Percentiles rank a stretch among this genome's conserved stretches.
Evolutionary conservation across 2,888 invertebrate genomes (phyloP).

Genomic region (Synanthedon myopaeformis): DNA sequence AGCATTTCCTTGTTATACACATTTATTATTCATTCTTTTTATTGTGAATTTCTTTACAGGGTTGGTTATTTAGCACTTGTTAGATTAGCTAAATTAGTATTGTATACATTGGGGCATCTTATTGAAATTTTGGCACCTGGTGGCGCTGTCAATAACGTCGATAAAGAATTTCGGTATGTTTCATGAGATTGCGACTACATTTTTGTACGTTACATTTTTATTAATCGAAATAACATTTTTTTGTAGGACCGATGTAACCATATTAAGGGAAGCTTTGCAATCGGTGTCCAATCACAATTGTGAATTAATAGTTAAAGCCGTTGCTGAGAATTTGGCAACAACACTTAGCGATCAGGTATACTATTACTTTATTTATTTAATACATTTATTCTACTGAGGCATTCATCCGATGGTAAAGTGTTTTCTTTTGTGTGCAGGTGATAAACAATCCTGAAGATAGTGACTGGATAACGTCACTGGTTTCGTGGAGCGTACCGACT

Average conservation of each 20-base stretch:
- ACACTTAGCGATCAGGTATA: slow-evolving; percentile 80
- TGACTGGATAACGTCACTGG: slow-evolving; percentile 46
- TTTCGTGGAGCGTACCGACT: slow-evolving; percentile 60
- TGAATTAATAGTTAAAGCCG: slow-evolving; percentile 86
- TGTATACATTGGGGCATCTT: slow-evolving; percentile 88
- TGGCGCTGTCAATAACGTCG: slow-evolving; percentile 50
- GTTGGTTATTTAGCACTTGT: slow-evolving; percentile 90
- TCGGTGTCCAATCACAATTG: slow-evolving; percentile 85
- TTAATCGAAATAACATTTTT: slow-evolving; percentile 2
- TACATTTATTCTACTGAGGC: neutral
- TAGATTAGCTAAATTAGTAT: slow-evolving; percentile 87
- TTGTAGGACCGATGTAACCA: slow-evolving; percentile 67
- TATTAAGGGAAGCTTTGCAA: slow-evolving; percentile 85
- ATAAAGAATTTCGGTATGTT: slow-evolving; percentile 52
- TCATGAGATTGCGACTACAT: neutral
- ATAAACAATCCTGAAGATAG: slow-evolving; percentile 46
- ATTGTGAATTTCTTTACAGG: slow-evolving; percentile 40
- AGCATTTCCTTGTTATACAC: neutral
- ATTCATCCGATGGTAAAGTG: neutral
- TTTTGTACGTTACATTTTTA: neutral
- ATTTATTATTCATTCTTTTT: neutral
- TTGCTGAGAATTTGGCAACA: slow-evolving; percentile 86
- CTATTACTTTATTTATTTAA: neutral
- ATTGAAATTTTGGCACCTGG: slow-evolving; percentile 73
- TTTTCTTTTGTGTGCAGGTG: slow-evolving; percentile 25